Evolutionary conservation across 2,888 invertebrate species (phyloP).

Genomic region (Drosophila conformis): DNA sequence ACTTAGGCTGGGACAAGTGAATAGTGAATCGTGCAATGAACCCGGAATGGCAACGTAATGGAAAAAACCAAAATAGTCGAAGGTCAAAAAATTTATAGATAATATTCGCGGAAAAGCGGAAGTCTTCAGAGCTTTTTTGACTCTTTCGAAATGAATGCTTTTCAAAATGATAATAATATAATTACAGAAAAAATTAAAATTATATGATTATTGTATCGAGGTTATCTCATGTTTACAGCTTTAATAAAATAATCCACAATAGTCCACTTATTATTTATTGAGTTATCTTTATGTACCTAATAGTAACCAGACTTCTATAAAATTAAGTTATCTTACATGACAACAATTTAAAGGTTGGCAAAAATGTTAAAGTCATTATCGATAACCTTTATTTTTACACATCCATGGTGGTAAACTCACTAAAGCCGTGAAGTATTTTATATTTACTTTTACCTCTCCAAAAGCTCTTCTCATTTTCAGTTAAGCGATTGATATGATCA

Average conservation of each 20-base stretch:
- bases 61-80: not conserved
- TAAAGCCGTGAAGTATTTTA: not conserved
- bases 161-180: not conserved
- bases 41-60: not conserved
- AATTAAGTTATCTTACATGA: not conserved
- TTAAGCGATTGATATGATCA: not conserved
- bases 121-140: not conserved
- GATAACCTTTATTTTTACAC: not conserved
- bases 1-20: not conserved
- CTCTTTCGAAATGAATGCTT: not conserved
- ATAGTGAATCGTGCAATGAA: not conserved
- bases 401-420: not conserved
- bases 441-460: not conserved
- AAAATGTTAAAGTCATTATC: not conserved
- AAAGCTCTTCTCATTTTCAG: not conserved
- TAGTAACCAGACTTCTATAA: not conserved
- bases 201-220: not conserved
- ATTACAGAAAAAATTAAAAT: not conserved
- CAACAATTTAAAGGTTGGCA: not conserved
- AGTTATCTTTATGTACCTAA: not conserved
- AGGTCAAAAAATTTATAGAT: not conserved
- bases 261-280: not conserved
- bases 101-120: not conserved
- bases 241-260: not conserved
- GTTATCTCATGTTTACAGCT: not conserved